phyloP scores from a whole-genome alignment of 2,113 vertebrate species.

The Ochotona curzoniae region DNA sequence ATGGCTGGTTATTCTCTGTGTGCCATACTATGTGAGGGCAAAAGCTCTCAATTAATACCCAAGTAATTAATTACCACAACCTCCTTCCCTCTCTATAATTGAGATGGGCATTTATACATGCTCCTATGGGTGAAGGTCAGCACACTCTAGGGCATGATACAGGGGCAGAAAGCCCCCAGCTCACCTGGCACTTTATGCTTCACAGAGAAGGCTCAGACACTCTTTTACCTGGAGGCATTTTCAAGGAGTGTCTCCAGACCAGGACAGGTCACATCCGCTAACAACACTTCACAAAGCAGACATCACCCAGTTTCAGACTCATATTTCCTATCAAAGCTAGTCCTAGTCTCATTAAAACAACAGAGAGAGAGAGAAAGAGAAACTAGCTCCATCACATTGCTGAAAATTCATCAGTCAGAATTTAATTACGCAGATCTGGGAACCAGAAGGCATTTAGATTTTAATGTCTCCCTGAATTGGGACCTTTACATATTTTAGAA shows the following conservation, averaged over 20 bases:
- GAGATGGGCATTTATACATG: not conserved
- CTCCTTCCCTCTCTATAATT: not conserved
- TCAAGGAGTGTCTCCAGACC: not conserved
- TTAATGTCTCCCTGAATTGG: conserved; percentile 62
- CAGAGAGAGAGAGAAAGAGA: not conserved
- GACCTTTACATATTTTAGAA: conserved; percentile 83
- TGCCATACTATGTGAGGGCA: conserved; percentile 4
- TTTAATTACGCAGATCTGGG: conserved; percentile 68
- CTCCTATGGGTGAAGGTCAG: not conserved
- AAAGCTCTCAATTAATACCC: not conserved
- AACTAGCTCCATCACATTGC: not conserved
- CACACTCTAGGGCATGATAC: accelerated
- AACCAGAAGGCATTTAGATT: conserved; percentile 65
- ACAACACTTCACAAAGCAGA: conserved; percentile 7
- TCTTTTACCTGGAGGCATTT: conserved; percentile 25
- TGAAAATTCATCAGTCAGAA: conserved; percentile 68
- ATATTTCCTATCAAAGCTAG: conserved; percentile 33
- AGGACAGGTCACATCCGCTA: conserved; percentile 1
- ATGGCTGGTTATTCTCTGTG: conserved; percentile 1
- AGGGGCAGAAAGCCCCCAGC: not conserved
- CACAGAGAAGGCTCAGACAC: not conserved
- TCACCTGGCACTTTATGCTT: conserved; percentile 8
- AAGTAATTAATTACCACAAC: not conserved
- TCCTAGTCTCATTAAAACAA: not conserved
- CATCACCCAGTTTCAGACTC: not conserved